These are phyloP conservation scores for Apotomis turbidana DNA, from an alignment of 2,888 invertebrate species.

Conservation along the genomic window DNA sequence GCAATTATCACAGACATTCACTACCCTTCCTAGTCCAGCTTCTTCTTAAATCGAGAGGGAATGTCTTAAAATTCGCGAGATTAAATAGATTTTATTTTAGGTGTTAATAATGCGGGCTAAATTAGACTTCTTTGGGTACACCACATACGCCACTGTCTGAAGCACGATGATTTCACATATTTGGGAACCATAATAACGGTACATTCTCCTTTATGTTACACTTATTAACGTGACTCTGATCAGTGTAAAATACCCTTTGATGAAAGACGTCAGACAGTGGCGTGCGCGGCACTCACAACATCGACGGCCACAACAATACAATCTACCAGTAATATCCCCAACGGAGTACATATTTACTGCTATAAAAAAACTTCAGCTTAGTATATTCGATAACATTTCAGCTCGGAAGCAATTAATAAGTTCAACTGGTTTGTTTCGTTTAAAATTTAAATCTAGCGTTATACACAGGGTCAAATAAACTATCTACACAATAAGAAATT, in stretches of 20 bases:
- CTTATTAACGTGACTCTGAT: not conserved
- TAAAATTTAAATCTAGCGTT: constrained; percentile 39
- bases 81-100: no score
- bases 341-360: constrained; percentile 28
- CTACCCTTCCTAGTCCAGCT: no score
- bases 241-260: not conserved
- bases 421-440: constrained; percentile 31
- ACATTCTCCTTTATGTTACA: not conserved
- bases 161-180: not conserved
- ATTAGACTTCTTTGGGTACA: constrained; percentile 11
- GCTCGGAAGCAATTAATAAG: constrained; percentile 21
- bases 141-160: constrained; percentile 6
- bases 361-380: constrained; percentile 29
- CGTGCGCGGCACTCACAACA: constrained; percentile 51
- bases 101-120: not conserved
- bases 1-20: no score
- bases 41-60: no score
- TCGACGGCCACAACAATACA: constrained; percentile 60
- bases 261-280: constrained; percentile 13
- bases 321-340: constrained; percentile 52
- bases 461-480: constrained; percentile 51
- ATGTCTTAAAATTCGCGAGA: no score
- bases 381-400: constrained; percentile 33
- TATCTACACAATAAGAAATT: constrained; percentile 43
- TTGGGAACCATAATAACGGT: not conserved